A percentile compares a stretch with the other conserved stretches of the same genome.
These are phyloP conservation scores for Suricata suricatta DNA, from an alignment of 2,113 vertebrate genomes.

Conservation along the genomic window DNA sequence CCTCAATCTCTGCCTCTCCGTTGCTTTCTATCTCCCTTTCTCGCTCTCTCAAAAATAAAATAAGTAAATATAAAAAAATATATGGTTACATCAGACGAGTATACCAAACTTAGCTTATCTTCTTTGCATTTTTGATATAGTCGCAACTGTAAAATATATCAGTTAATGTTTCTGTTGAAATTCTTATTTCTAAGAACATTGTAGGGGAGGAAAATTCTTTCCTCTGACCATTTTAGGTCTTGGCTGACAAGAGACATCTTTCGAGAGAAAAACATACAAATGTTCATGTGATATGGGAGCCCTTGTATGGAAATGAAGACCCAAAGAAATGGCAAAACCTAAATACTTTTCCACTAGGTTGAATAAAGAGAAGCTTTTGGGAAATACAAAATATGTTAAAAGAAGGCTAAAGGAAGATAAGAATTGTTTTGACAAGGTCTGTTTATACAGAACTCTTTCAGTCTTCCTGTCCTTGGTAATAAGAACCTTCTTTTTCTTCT, in stretches of 20 bases:
- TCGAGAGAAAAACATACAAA: neutral
- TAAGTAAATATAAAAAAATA: neutral
- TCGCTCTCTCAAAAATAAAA: too few species aligned
- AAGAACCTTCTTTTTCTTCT: neutral
- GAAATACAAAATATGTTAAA: neutral
- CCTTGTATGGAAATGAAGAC: neutral
- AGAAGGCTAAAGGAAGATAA: neutral
- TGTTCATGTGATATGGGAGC: neutral
- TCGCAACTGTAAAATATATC: neutral
- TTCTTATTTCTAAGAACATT: neutral
- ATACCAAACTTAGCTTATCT: neutral
- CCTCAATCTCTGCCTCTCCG: too few species aligned
- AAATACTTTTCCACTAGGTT: neutral
- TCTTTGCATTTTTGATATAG: neutral
- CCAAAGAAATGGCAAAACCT: neutral
- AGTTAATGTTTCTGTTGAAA: neutral
- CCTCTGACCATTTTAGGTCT: too few species aligned
- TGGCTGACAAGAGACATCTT: neutral
- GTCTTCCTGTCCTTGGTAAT: neutral
- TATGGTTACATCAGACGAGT: neutral
- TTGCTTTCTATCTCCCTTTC: too few species aligned
- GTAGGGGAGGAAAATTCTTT: neutral
- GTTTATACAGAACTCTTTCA: neutral
- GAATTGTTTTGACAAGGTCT: neutral
- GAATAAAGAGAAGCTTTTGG: neutral